These are phyloP conservation scores for Mirza zaza DNA, from an alignment of 2,113 vertebrate genomes.

Conservation along the genomic window DNA sequence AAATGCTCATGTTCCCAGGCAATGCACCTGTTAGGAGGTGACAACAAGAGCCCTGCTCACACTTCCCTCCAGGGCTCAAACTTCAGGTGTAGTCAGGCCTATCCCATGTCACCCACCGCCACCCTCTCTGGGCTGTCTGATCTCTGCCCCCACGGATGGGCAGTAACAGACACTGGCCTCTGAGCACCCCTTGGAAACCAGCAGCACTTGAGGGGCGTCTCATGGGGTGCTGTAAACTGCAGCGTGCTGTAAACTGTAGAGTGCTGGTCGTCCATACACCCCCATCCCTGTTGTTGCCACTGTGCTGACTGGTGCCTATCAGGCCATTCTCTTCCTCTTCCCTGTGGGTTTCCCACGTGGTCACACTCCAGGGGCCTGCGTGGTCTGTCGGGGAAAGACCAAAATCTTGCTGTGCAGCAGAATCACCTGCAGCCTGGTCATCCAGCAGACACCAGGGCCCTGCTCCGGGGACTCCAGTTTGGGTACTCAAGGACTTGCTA, in stretches of 20 bases:
- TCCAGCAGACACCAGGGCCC: accelerated
- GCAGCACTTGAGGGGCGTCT: accelerated
- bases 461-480: accelerated
- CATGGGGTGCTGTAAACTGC: accelerated
- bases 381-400: neutral
- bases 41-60: neutral
- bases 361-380: neutral
- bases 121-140: accelerated
- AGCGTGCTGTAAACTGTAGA: accelerated
- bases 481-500: neutral
- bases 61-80: neutral
- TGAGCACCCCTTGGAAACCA: neutral
- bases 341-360: accelerated
- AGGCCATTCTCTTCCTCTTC: neutral
- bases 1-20: accelerated
- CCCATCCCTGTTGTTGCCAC: accelerated
- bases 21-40: accelerated
- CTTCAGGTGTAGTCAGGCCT: neutral
- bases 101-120: neutral
- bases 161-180: accelerated
- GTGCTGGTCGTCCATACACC: accelerated
- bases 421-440: neutral
- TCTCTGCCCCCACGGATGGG: neutral
- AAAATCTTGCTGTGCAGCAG: neutral
- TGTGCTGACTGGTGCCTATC: neutral